Evolutionary conservation across 35 echinoderm and acorn worm genomes (phyloP).

Genomic region (Ophiothrix spiculata): DNA sequence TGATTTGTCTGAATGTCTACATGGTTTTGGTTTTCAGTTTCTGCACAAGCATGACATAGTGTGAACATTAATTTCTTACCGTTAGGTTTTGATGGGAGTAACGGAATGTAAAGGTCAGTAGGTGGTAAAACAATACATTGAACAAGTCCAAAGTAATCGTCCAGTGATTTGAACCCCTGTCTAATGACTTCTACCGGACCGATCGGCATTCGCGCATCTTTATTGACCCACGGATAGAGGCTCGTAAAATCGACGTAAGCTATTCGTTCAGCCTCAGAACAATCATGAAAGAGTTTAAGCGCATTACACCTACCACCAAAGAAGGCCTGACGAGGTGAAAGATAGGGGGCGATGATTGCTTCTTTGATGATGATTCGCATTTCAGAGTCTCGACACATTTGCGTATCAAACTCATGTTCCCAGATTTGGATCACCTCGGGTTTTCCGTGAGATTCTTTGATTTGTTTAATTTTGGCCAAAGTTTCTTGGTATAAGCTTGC

Average conservation of each 20-base stretch:
- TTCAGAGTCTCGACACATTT: background rate
- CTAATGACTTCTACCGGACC: background rate
- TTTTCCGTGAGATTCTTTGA: background rate
- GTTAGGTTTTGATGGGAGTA: slow-evolving; percentile 8
- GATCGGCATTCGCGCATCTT: slow-evolving; percentile 5
- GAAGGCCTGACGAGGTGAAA: slow-evolving; percentile 34
- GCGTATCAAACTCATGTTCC: background rate
- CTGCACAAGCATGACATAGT: slow-evolving; percentile 23
- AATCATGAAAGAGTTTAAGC: slow-evolving; percentile 3
- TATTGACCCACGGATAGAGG: slow-evolving; percentile 48
- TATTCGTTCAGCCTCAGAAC: slow-evolving; percentile 11
- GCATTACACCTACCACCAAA: slow-evolving; percentile 52
- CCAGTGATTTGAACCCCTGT: background rate
- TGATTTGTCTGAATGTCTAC: background rate
- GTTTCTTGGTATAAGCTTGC: background rate
- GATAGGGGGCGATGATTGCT: background rate
- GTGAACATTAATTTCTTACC: slow-evolving; percentile 27
- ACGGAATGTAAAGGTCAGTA: slow-evolving; percentile 1
- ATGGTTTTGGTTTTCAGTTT: background rate
- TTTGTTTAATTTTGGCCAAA: background rate
- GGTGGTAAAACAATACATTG: slow-evolving; percentile 21
- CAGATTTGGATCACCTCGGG: background rate
- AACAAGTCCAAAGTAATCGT: slow-evolving; percentile 37
- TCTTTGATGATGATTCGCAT: background rate
- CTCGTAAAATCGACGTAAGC: slow-evolving; percentile 4